Evolutionary conservation across 2,797 vertebrate species (phyloP).

Genomic region (Paratrypauchen microcephalus): DNA sequence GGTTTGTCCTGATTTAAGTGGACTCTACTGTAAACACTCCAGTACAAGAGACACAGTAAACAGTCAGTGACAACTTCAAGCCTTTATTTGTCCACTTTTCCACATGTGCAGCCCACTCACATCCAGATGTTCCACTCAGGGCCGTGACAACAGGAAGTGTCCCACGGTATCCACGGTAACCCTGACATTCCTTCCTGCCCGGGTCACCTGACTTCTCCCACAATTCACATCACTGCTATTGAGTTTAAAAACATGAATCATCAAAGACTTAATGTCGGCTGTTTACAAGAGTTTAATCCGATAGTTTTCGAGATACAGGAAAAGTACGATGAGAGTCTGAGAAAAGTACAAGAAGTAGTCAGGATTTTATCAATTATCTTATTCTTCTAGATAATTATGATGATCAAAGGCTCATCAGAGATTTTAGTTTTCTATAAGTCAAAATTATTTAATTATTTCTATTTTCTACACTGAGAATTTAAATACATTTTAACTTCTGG

Average conservation of each 20-base stretch:
- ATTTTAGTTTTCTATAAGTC: too few relatives aligned
- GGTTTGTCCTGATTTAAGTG: conserved; percentile 1
- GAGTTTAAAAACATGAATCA: conserved; percentile 27
- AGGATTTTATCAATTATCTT: too few relatives aligned
- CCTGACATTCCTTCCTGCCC: conserved; percentile 74
- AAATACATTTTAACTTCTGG: too few relatives aligned
- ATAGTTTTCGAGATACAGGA: background rate
- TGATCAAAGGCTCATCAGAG: too few relatives aligned
- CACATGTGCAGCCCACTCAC: conserved; percentile 55
- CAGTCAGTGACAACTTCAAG: conserved; percentile 30
- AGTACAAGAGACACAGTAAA: conserved; percentile 22
- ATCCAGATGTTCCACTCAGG: conserved; percentile 71
- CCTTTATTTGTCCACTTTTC: conserved; percentile 38
- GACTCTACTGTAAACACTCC: conserved; percentile 6
- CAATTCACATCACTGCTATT: conserved; percentile 53
- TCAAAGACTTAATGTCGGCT: conserved; percentile 14
- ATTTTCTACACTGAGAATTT: too few relatives aligned
- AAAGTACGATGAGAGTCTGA: background rate
- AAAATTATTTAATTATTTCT: too few relatives aligned
- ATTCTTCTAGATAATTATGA: too few relatives aligned
- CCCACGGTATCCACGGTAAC: conserved; percentile 78
- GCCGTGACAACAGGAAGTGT: conserved; percentile 74
- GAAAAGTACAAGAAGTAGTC: background rate
- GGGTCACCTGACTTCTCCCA: conserved; percentile 72
- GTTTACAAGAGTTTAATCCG: background rate